These are phyloP conservation scores for Agrilus mali DNA, from an alignment of 2,888 invertebrate genomes.

Conservation along the genomic window DNA sequence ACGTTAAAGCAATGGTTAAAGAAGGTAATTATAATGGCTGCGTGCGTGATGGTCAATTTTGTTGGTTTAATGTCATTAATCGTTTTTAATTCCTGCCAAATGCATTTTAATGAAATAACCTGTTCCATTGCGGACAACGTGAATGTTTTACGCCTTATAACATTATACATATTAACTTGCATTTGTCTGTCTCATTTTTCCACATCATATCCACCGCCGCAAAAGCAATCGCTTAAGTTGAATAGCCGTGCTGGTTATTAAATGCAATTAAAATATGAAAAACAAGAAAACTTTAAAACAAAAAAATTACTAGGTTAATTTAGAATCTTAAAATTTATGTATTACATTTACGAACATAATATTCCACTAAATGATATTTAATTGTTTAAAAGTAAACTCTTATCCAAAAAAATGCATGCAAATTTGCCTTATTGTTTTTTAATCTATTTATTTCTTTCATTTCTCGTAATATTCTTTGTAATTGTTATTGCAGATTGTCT, in stretches of 20 bases:
- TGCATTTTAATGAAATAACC: constrained; percentile 18
- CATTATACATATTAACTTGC: too few species aligned
- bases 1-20: constrained; percentile 33
- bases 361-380: too few species aligned
- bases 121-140: constrained; percentile 34
- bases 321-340: too few species aligned
- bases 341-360: too few species aligned
- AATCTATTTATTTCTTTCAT: constrained; percentile 1
- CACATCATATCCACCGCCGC: too few species aligned
- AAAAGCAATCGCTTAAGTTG: too few species aligned
- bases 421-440: constrained; percentile 4
- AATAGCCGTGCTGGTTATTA: too few species aligned
- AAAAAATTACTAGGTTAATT: too few species aligned
- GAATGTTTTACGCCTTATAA: constrained; percentile 29
- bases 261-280: too few species aligned
- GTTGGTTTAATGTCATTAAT: constrained; percentile 19
- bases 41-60: constrained; percentile 18
- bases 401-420: neutral
- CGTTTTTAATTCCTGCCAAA: constrained; percentile 5
- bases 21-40: constrained; percentile 28
- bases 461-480: constrained; percentile 4
- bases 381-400: too few species aligned
- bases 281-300: too few species aligned
- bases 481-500: constrained; percentile 43
- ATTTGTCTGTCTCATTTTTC: too few species aligned